Evolutionary conservation across 2,113 vertebrate species (phyloP).

Genomic region (Corydoras sp.): DNA sequence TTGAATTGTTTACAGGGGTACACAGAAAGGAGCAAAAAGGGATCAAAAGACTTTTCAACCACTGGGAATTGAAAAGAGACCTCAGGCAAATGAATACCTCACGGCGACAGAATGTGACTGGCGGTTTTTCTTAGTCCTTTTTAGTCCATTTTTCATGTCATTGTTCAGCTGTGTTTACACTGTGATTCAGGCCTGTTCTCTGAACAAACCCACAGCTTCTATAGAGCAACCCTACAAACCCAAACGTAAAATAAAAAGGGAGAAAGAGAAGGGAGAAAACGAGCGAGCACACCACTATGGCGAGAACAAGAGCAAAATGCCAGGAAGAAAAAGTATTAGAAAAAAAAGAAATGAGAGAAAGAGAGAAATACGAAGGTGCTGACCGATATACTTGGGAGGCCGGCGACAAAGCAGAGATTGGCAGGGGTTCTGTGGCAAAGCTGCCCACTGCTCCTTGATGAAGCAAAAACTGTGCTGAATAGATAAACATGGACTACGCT

Average conservation of each 20-base stretch:
- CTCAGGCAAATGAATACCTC: conserved; percentile 22
- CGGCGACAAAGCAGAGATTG: conserved; percentile 5
- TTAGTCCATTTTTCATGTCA: conserved; percentile 34
- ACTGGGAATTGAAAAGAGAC: neutral
- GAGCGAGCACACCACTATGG: conserved; percentile 5
- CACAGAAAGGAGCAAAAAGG: conserved; percentile 3
- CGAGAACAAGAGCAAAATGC: neutral
- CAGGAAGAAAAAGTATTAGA: conserved; percentile 1
- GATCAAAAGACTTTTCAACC: conserved; percentile 18
- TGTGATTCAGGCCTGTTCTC: conserved; percentile 33
- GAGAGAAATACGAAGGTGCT: conserved; percentile 14
- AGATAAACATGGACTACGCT: conserved; percentile 14
- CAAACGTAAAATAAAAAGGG: conserved; percentile 27
- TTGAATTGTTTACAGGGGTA: conserved; percentile 6
- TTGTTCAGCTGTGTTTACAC: conserved; percentile 33
- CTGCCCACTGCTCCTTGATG: conserved; percentile 12
- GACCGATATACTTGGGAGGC: neutral
- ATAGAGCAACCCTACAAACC: conserved; percentile 29
- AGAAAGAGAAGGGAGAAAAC: conserved; percentile 16
- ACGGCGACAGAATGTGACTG: conserved; percentile 28
- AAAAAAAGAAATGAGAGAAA: conserved; percentile 6
- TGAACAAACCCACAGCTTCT: conserved; percentile 35
- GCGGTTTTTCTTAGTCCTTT: conserved; percentile 30
- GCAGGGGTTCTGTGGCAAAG: conserved; percentile 29
- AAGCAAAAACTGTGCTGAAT: conserved; percentile 12